Percentiles rank a stretch among this genome's conserved stretches.
phyloP scores from a whole-genome alignment of 2,113 vertebrate species.

The Phylloscopus trochilus region DNA sequence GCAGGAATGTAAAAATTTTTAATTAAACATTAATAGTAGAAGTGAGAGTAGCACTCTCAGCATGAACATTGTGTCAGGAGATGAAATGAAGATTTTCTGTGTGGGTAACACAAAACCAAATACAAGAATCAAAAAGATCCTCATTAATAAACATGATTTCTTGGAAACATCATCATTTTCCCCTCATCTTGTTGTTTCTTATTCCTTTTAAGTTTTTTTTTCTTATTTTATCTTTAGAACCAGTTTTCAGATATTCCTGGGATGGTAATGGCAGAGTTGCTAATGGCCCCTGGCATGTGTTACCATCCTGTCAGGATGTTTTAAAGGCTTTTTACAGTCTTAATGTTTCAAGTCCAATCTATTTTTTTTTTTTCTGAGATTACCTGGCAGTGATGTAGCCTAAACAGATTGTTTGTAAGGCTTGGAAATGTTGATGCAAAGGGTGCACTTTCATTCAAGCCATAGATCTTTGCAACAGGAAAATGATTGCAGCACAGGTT shows the following conservation, averaged over 20 bases:
- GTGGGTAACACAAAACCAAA: background rate
- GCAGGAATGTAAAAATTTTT: background rate
- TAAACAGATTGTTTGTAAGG: background rate
- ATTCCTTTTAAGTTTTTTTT: background rate
- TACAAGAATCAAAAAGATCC: background rate
- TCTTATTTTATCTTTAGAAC: background rate
- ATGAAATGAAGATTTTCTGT: background rate
- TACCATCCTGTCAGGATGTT: background rate
- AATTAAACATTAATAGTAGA: background rate
- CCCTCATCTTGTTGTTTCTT: background rate
- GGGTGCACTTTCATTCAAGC: background rate
- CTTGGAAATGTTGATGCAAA: background rate
- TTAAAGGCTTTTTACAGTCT: background rate
- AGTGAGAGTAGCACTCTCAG: background rate
- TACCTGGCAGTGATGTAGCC: background rate
- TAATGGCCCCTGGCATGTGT: background rate
- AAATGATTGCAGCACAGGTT: background rate
- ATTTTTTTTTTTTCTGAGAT: background rate
- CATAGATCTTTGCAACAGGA: background rate
- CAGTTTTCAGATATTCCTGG: background rate
- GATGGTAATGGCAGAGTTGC: background rate
- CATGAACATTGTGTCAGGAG: background rate
- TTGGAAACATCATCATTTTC: background rate
- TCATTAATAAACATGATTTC: background rate
- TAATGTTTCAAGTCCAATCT: background rate